Percentiles rank a stretch among this genome's conserved stretches.
Evolutionary conservation across 1,140 invertebrate species (phyloP).

Genomic region (Fopius arisanus): DNA sequence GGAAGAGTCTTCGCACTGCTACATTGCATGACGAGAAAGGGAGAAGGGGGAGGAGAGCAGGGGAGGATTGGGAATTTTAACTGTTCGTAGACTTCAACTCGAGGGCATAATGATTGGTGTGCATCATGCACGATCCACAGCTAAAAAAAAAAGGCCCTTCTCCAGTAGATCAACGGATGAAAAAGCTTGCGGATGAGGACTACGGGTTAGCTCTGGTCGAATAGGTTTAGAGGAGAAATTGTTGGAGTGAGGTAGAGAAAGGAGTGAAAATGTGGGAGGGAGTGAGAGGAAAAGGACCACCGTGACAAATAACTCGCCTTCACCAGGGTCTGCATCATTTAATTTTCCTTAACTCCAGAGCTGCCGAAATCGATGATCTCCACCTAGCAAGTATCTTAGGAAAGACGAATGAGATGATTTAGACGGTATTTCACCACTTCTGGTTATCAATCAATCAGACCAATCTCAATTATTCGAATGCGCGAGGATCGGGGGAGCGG

Average conservation of each 20-base stretch:
- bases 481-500: conserved; percentile 41
- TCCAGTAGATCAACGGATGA: not conserved
- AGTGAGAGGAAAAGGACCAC: conserved; percentile 36
- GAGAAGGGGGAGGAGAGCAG: not conserved
- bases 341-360: conserved; percentile 61
- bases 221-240: not conserved
- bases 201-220: not conserved
- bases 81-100: no score
- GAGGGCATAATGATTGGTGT: no score
- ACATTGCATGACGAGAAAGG: not conserved
- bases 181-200: not conserved
- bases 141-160: no score
- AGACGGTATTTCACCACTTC: conserved; percentile 58
- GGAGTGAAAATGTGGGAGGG: conserved; percentile 33
- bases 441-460: conserved; percentile 53
- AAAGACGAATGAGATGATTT: conserved; percentile 63
- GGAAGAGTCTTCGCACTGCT: not conserved
- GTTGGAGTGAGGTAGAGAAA: not conserved
- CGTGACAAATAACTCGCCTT: conserved; percentile 64
- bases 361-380: conserved; percentile 61
- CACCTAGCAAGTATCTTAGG: conserved; percentile 57
- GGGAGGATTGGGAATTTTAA: no score
- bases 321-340: conserved; percentile 63
- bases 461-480: conserved; percentile 61
- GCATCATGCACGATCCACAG: no score